Conservation (phyloP, 2,888 invertebrate genomes). For the Tenthredo livida region DNA sequence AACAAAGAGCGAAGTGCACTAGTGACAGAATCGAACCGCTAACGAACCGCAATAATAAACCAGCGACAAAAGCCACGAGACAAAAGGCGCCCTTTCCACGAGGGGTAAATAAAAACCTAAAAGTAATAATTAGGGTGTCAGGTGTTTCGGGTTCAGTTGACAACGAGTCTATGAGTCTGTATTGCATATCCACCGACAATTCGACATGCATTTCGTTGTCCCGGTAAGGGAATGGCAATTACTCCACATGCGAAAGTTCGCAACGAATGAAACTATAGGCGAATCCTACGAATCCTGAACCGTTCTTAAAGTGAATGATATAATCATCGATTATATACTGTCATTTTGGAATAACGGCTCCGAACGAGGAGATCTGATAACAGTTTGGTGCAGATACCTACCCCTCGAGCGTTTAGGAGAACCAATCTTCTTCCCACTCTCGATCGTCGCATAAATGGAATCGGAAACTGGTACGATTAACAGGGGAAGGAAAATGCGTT, state of each 20-base stretch:
- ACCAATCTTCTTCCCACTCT: constrained; percentile 38
- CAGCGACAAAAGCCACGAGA: constrained; percentile 33
- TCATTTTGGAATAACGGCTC: not conserved
- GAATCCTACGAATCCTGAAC: not conserved
- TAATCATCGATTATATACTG: not conserved
- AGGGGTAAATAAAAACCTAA: not conserved
- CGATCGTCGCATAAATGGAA: not conserved
- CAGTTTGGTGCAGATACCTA: not conserved
- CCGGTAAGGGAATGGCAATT: not conserved
- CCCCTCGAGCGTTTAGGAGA: not conserved
- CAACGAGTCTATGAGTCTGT: not conserved
- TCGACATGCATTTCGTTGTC: not conserved
- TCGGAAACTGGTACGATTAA: constrained; percentile 23
- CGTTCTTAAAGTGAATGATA: not conserved
- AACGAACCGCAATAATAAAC: constrained; percentile 52
- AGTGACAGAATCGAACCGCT: constrained; percentile 50
- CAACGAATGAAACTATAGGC: not conserved
- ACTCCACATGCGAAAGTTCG: not conserved
- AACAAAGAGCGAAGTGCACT: constrained; percentile 35
- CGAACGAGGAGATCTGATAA: not conserved
- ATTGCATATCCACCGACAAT: not conserved
- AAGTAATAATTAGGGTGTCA: constrained; percentile 37
- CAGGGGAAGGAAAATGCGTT: constrained; percentile 13
- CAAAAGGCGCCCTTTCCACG: not conserved
- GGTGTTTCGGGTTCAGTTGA: constrained; percentile 9